Conservation (phyloP, 2,888 invertebrate genomes). For the Dinocampus coccinellae region DNA sequence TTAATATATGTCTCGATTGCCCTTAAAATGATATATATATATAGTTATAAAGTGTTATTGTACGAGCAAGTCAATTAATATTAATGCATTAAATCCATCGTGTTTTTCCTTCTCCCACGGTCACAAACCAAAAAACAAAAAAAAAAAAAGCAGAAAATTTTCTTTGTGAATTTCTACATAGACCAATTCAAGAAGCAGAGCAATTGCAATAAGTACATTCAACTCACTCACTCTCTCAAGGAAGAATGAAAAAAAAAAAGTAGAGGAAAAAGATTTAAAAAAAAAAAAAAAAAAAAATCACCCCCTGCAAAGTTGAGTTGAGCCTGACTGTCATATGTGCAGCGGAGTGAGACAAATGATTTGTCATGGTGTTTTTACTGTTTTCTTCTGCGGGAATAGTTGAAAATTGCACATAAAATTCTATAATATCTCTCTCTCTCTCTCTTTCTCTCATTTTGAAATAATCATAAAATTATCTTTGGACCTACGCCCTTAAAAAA, state of each 20-base stretch:
- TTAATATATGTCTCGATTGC: neutral
- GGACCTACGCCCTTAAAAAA: constrained; percentile 16
- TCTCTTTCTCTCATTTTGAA: too few relatives aligned
- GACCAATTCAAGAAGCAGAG: neutral
- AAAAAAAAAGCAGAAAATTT: neutral
- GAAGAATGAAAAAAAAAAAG: neutral
- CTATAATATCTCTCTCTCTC: constrained; percentile 2
- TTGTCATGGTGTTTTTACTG: constrained; percentile 10
- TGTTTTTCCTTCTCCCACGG: neutral
- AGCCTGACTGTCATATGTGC: constrained; percentile 54
- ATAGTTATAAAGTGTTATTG: neutral
- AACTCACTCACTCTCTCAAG: constrained; percentile 36
- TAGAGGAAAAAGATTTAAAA: constrained; percentile 28
- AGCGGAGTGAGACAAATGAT: constrained; percentile 52
- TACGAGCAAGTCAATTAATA: neutral
- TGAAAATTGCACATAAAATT: constrained; percentile 4
- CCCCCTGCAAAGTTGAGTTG: constrained; percentile 61
- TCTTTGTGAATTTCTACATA: neutral
- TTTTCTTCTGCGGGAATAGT: constrained; percentile 11
- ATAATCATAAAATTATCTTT: constrained; percentile 16
- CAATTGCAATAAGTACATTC: constrained; percentile 29
- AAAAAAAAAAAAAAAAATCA: constrained; percentile 48
- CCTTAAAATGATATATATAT: neutral
- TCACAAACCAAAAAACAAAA: neutral
- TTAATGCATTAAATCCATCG: neutral